These are phyloP conservation scores for Centropristis striata DNA, from an alignment of 2,113 vertebrate genomes.

Conservation along the genomic window DNA sequence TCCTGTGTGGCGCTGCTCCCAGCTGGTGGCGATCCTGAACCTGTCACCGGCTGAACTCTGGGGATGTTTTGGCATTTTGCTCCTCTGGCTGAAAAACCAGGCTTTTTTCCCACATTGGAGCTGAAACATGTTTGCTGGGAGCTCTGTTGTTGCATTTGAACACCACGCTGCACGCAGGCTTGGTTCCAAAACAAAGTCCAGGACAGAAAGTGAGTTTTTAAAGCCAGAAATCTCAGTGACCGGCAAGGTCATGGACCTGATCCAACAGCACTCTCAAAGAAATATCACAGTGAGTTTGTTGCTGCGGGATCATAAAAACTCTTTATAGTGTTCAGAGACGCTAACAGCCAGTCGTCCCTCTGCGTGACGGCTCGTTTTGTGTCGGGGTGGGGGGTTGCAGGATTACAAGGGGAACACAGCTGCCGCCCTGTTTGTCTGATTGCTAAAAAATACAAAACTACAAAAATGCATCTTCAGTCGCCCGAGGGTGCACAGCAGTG, in stretches of 20 bases:
- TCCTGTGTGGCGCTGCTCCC: not conserved
- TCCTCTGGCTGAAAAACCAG: no score
- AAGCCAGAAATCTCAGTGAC: not conserved
- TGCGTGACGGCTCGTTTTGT: not conserved
- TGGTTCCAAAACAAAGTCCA: conserved; percentile 21
- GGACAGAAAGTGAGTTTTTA: not conserved
- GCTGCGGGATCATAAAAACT: conserved; percentile 14
- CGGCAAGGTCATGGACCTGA: not conserved
- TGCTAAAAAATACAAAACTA: conserved; percentile 38
- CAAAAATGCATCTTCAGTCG: not conserved
- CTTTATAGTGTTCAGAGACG: not conserved
- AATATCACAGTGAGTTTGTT: not conserved
- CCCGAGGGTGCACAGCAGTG: conserved; percentile 11
- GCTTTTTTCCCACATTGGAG: no score
- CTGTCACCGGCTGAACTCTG: no score
- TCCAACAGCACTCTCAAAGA: not conserved
- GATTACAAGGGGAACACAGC: conserved; percentile 29
- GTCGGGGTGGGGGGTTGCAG: not conserved
- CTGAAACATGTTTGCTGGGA: conserved; percentile 5
- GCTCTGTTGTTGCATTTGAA: not conserved
- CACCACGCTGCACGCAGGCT: not conserved
- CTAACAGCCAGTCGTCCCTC: not conserved
- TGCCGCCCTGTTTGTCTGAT: conserved; percentile 49
- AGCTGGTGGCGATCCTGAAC: not conserved
- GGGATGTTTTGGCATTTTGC: no score